These are phyloP conservation scores for Strigamia transsilvanica DNA, from an alignment of 2,888 invertebrate species.

Conservation along the genomic window DNA sequence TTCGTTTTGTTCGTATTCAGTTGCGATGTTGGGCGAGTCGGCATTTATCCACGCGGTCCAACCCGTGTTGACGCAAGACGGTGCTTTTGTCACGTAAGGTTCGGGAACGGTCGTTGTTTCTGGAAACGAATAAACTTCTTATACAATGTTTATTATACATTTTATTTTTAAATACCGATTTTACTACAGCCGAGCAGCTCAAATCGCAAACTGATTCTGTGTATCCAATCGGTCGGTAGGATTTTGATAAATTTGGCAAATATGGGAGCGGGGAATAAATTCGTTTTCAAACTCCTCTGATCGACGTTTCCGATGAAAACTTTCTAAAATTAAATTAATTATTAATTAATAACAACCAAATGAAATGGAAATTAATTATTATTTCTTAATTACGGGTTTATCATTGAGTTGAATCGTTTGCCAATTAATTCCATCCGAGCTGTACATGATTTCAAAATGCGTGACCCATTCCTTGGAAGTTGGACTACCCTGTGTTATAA, in stretches of 20 bases:
- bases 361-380: neutral
- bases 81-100: constrained; percentile 19
- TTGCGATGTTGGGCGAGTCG: constrained; percentile 58
- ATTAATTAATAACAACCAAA: neutral
- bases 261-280: constrained; percentile 61
- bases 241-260: constrained; percentile 61
- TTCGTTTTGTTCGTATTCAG: constrained; percentile 51
- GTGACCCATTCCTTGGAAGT: constrained; percentile 61
- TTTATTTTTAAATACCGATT: constrained; percentile 56
- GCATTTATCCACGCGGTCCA: constrained; percentile 61
- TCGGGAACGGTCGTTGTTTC: neutral
- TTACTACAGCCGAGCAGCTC: constrained; percentile 62
- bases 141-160: too few species aligned
- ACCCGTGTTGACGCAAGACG: constrained; percentile 57
- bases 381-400: constrained; percentile 53
- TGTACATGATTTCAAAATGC: constrained; percentile 61
- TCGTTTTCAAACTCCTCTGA: constrained; percentile 59
- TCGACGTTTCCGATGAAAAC: constrained; percentile 62
- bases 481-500: constrained; percentile 62
- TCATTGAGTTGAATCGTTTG: constrained; percentile 56
- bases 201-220: constrained; percentile 61
- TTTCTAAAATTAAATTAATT: constrained; percentile 57
- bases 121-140: too few species aligned
- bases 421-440: constrained; percentile 62
- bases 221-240: constrained; percentile 60